Evolutionary conservation across 1,140 invertebrate species (phyloP).

Genomic region (Stenopsyche tienmushanensis): DNA sequence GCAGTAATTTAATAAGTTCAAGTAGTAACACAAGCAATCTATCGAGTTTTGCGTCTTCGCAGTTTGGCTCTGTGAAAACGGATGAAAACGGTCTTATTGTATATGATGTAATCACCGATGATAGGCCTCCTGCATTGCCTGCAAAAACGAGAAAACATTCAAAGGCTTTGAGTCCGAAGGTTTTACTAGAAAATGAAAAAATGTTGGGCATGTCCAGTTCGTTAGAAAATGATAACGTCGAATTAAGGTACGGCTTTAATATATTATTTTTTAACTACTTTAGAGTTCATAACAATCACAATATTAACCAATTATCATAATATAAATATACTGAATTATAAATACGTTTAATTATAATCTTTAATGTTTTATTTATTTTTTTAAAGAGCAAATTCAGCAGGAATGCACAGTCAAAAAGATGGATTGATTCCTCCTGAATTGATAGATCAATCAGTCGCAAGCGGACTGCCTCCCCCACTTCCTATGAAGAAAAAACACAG

Average conservation of each 20-base stretch:
- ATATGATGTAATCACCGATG: conserved; percentile 15
- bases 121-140: conserved; percentile 52
- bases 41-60: neutral
- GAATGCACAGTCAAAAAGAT: conserved; percentile 30
- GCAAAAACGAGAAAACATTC: conserved; percentile 48
- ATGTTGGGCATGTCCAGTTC: no score
- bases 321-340: neutral
- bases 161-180: no score
- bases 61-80: neutral
- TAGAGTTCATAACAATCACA: neutral
- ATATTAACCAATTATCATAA: neutral
- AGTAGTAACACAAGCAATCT: neutral
- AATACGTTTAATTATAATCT: neutral
- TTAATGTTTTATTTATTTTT: neutral
- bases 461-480: conserved; percentile 78
- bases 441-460: conserved; percentile 49
- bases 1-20: neutral
- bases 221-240: conserved; percentile 33
- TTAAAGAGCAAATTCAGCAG: neutral
- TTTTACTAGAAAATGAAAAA: no score
- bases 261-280: neutral
- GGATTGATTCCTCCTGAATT: conserved; percentile 52
- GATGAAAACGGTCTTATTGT: conserved; percentile 13
- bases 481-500: conserved; percentile 91
- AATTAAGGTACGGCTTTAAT: conserved; percentile 35